A percentile compares a stretch with the other conserved stretches of the same genome.
Conservation (phyloP, 2,888 invertebrate species). For the Phalangium opilio region DNA sequence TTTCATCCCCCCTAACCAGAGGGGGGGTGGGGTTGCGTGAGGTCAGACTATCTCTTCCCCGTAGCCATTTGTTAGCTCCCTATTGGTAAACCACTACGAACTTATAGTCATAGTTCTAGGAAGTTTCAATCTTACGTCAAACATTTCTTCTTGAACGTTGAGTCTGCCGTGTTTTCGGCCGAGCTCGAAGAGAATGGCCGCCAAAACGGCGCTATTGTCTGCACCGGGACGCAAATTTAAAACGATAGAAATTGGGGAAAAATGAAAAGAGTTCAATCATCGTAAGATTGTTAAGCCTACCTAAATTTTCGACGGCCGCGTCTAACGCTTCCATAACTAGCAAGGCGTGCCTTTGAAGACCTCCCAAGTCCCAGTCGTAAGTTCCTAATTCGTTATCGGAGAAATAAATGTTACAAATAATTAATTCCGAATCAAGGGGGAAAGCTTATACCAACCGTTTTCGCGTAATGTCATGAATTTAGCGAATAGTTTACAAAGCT, state of each 20-base stretch:
- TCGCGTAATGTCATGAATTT: slow-evolving; percentile 12
- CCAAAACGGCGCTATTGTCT: slow-evolving; percentile 6
- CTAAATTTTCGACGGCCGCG: slow-evolving; percentile 10
- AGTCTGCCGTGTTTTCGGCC: slow-evolving; percentile 6
- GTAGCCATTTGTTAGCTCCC: neutral
- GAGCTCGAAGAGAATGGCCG: slow-evolving; percentile 5
- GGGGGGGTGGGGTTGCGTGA: neutral
- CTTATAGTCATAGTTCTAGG: no score
- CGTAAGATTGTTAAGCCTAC: no score
- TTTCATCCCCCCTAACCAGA: no score
- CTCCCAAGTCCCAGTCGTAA: slow-evolving; percentile 10
- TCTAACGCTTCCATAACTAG: slow-evolving; percentile 13
- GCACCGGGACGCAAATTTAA: no score
- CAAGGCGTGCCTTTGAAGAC: slow-evolving; percentile 9
- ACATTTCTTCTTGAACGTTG: slow-evolving; percentile 11
- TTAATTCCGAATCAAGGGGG: no score
- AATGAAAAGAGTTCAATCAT: no score
- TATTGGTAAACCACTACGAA: no score
- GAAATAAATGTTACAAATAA: no score
- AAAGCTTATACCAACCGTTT: no score
- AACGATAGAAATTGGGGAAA: no score
- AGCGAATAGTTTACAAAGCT: slow-evolving; percentile 9
- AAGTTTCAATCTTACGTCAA: slow-evolving; percentile 8
- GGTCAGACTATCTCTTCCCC: neutral
- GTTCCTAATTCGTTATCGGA: no score